Evolutionary conservation across 2,888 invertebrate species (phyloP).

Genomic region (Exephanes ischioxanthus): DNA sequence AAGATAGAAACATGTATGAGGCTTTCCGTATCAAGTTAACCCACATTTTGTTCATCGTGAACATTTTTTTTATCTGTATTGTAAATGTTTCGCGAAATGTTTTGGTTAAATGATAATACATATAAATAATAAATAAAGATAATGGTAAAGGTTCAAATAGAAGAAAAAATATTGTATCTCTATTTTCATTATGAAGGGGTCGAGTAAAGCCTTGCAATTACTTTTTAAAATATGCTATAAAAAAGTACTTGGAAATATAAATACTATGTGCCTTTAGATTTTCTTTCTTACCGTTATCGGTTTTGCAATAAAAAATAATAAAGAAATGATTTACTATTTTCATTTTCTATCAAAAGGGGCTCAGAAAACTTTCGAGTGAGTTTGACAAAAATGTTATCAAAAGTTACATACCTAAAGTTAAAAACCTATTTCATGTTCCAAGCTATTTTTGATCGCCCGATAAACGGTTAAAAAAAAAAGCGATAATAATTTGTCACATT

Average conservation of each 20-base stretch:
- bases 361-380: too few relatives aligned
- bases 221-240: not conserved
- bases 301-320: not conserved
- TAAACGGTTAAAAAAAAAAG: too few relatives aligned
- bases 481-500: not conserved
- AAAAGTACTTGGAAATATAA: not conserved
- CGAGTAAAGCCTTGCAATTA: too few relatives aligned
- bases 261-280: not conserved
- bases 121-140: too few relatives aligned
- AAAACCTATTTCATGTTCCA: too few relatives aligned
- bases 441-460: too few relatives aligned
- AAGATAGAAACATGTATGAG: not conserved
- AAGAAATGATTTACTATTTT: not conserved
- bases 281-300: not conserved
- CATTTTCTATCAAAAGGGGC: not conserved
- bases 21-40: constrained; percentile 11
- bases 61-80: not conserved
- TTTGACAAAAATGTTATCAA: too few relatives aligned
- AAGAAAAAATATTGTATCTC: not conserved
- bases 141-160: not conserved
- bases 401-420: too few relatives aligned
- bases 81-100: not conserved
- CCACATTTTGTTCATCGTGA: not conserved
- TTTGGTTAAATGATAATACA: not conserved
- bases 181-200: too few relatives aligned